phyloP scores from a whole-genome alignment of 2,888 invertebrate genomes.

The Strigamia maritima region DNA sequence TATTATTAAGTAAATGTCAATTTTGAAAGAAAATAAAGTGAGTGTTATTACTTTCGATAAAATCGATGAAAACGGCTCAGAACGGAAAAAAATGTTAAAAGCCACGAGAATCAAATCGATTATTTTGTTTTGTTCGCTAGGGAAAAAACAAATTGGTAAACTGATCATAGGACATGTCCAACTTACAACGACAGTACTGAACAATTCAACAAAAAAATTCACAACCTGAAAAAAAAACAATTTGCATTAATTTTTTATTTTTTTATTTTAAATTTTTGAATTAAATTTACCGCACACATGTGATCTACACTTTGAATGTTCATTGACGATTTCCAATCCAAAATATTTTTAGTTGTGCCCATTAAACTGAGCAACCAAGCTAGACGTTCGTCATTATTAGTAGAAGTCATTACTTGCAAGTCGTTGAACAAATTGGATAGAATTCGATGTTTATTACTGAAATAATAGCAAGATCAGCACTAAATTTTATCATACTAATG shows the following conservation, averaged over 20 bases:
- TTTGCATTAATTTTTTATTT: neutral
- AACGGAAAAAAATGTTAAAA: neutral
- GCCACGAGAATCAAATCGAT: neutral
- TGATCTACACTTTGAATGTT: neutral
- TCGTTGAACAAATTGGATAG: neutral
- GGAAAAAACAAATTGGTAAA: neutral
- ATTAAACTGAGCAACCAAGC: constrained; percentile 19
- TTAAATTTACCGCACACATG: constrained; percentile 3
- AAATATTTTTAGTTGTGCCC: neutral
- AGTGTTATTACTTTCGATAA: neutral
- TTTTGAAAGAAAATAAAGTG: neutral
- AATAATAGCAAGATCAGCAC: neutral
- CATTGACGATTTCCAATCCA: constrained; percentile 21
- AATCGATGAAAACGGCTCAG: neutral
- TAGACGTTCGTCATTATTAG: neutral
- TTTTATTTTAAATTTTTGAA: neutral
- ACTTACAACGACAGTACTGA: neutral
- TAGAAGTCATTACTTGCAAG: neutral
- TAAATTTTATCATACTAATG: neutral
- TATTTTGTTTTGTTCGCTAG: neutral
- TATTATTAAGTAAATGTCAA: neutral
- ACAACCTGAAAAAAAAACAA: neutral
- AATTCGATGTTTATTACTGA: neutral
- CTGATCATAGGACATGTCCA: neutral
- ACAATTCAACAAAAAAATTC: neutral